Evolutionary conservation across 2,113 vertebrate species (phyloP).

Genomic region (Hippocampus zosterae): DNA sequence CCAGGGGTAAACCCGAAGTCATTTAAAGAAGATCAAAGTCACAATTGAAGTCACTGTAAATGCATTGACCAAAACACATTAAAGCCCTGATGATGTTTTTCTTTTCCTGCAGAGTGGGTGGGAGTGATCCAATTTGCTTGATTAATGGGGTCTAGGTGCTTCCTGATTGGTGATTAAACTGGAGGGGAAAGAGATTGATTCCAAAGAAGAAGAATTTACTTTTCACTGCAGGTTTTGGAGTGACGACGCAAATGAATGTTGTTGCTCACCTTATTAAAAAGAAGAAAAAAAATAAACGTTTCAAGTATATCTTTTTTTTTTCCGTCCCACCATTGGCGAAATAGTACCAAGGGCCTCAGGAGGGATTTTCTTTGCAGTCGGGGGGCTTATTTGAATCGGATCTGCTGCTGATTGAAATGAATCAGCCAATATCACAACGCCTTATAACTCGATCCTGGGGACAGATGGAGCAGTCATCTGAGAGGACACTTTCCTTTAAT

Average conservation of each 20-base stretch:
- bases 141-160: slow-evolving; percentile 61
- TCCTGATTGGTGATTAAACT: slow-evolving; percentile 70
- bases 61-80: slow-evolving; percentile 54
- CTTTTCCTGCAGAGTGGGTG: slow-evolving; percentile 78
- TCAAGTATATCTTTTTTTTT: slow-evolving; percentile 26
- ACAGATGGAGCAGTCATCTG: slow-evolving; percentile 70
- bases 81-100: slow-evolving; percentile 67
- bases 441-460: slow-evolving; percentile 67
- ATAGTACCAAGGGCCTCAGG: slow-evolving; percentile 16
- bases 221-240: slow-evolving; percentile 12
- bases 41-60: slow-evolving; percentile 46
- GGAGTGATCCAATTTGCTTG: slow-evolving; percentile 73
- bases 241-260: slow-evolving; percentile 27
- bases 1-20: slow-evolving; percentile 35
- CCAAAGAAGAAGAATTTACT: slow-evolving; percentile 12
- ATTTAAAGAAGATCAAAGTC: slow-evolving; percentile 58
- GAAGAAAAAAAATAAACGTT: slow-evolving; percentile 14
- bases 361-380: slow-evolving; percentile 50
- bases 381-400: slow-evolving; percentile 66
- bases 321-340: slow-evolving; percentile 34
- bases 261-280: slow-evolving; percentile 29
- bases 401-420: slow-evolving; percentile 72
- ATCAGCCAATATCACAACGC: slow-evolving; percentile 64
- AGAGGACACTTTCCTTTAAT: slow-evolving; percentile 70
- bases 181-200: slow-evolving; percentile 27